Evolutionary conservation across 2,113 vertebrate species (phyloP), one percentile per base, ranked within the genome.

Genomic region (Nesoenas mayeri): DNA sequence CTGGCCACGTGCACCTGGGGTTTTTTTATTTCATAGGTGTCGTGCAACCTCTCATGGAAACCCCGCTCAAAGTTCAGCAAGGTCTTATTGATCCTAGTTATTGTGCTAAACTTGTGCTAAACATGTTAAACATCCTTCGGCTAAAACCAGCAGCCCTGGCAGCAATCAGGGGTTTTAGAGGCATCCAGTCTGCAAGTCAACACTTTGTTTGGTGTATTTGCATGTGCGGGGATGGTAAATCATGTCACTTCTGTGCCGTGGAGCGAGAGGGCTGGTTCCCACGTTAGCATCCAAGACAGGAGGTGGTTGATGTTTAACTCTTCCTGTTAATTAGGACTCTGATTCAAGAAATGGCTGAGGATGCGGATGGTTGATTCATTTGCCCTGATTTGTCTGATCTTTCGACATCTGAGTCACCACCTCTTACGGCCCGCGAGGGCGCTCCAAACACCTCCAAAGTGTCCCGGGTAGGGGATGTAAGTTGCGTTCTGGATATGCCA

Each of bases 171-270:
- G 56, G 20, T 7, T 1, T 3, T 7, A 5, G 53, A 71, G 50
- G 4, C 38, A 20, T 15, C 38, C 10, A 5, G 1, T 32, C 42
- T 17, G 10, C 53, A 16, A n/a, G 26, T 48, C 0, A 0, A 1
- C 18, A 1, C 42, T 14, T 61, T 25, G 13, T 38, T 14, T 4
- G 2, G 34, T 8, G 32, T 34, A 3, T 11, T 6, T 78, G 47
- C 14, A 5, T 12, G 18, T 47, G 18, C 9, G 44, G 44, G 17
- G 44, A 47, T 19, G 42, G 42, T 44, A 7, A 48, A 6, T 22
- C 4, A 0, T 1, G 26, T 50, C 11, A 0, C 15, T 19, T 38
- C 40, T 3, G 12, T 4, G 5, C 60, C 10, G 21, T 25, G 7
- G 28, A 89, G 50, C 47, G 9, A 21, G 66, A 47, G 69, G 28